Percentiles rank a stretch among this genome's conserved stretches.
Conservation (phyloP, 2,888 invertebrate species). For the Drosophila stalkeri region DNA sequence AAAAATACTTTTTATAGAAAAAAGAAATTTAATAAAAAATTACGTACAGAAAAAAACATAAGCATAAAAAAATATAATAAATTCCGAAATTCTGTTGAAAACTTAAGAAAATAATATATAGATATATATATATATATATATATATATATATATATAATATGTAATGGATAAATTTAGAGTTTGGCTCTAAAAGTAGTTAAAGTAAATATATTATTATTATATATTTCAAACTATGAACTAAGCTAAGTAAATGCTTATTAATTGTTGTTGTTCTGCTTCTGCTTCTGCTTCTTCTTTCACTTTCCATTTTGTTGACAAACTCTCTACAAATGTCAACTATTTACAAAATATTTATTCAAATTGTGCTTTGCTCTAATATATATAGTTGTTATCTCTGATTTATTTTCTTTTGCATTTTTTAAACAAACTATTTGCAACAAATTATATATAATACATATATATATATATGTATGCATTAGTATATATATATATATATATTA, state of each 20-base stretch:
- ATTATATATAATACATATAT: constrained; percentile 34
- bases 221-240: constrained; percentile 36
- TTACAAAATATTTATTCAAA: constrained; percentile 39
- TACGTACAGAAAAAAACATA: constrained; percentile 30
- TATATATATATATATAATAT: constrained; percentile 8
- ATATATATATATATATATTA: constrained; percentile 22
- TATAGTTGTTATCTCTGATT: constrained; percentile 12
- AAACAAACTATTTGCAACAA: constrained; percentile 59
- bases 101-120: constrained; percentile 18
- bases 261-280: constrained; percentile 33
- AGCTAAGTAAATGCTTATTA: constrained; percentile 63
- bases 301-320: not conserved
- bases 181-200: constrained; percentile 19
- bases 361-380: constrained; percentile 55
- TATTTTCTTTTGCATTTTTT: not conserved
- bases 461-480: constrained; percentile 2
- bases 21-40: constrained; percentile 19
- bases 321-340: constrained; percentile 42
- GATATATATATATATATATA: constrained; percentile 1
- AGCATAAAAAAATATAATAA: constrained; percentile 39
- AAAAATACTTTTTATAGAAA: constrained; percentile 16
- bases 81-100: constrained; percentile 38
- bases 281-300: not conserved
- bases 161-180: constrained; percentile 11
- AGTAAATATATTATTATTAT: constrained; percentile 19